Base-by-base conservation (phyloP, 2,113 vertebrate species). In the Cyanistes caeruleus region DNA sequence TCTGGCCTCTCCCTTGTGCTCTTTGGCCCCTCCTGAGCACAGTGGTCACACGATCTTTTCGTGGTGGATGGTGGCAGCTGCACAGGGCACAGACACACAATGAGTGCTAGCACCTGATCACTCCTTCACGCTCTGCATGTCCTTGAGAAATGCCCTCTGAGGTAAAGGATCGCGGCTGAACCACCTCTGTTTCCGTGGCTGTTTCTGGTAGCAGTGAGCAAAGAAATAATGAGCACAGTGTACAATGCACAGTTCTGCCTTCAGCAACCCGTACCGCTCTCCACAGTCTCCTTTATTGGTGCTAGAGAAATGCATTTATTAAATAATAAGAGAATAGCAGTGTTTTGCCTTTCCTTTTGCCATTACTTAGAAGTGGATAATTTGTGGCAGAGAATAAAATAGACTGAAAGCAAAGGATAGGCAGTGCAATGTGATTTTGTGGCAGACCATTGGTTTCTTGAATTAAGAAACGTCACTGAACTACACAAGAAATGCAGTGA, bases 71-170 rank as follows among this genome's bases (percentile, higher is more conserved):
- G n/a, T 69, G 37, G 31, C 77, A 58, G 37, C 59, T 31, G 11
- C 63, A 31, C 0, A 1, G 51, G 25, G 8, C 21, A 15, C 4
- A 48, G 22, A 7, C 17, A 30, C 3, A 31, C 15, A 1, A 0
- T 7, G 10, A 15, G 14, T 39, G 30, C 27, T 27, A 22, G 21
- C 10, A 11, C 10, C 30, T 37, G 22, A 7, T 6, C 3, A 5
- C 13, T 63, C 33, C 51, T 6, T 31, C 12, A 1, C 9, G 15
- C 16, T 30, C 73, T 35, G 27, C 13, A 0, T 3, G 14, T 35
- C 77, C 30, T 49, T n/a, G 21, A 37, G 65, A 59, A 78, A 35
- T 5, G 28, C 2, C 2, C 6, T 35, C 19, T 44, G 17, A 20
- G 22, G 56, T 21, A 73, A n/a, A 62, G 49, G 1, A 27, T 7